Evolutionary conservation across 1,140 invertebrate genomes (phyloP).

Genomic region (Steinernema feltiae): DNA sequence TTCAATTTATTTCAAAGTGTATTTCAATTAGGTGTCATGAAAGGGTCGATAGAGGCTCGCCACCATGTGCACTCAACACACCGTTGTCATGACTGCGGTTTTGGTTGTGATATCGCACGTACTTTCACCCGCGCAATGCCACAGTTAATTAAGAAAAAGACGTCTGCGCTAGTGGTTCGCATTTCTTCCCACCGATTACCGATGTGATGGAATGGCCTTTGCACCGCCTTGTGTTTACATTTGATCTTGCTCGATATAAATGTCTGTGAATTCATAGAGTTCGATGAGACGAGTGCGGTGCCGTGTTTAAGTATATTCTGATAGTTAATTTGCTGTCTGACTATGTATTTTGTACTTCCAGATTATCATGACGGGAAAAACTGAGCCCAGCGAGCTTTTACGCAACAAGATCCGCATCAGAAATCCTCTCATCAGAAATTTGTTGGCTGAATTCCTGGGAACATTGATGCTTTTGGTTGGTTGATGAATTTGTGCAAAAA

Average conservation of each 20-base stretch:
- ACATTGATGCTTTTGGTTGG: conserved; percentile 25
- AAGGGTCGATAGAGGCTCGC: not conserved
- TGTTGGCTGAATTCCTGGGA: conserved; percentile 35
- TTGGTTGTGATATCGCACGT: not conserved
- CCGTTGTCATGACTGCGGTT: not conserved
- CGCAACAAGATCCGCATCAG: conserved; percentile 34
- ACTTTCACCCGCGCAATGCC: not conserved
- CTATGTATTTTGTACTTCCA: no score
- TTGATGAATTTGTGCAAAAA: no score
- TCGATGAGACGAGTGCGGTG: no score
- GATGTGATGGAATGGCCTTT: not conserved
- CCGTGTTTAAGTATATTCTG: no score
- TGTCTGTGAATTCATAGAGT: not conserved
- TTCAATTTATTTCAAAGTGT: no score
- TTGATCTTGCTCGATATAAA: not conserved
- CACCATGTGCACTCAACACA: not conserved
- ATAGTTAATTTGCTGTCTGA: no score
- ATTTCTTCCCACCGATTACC: not conserved
- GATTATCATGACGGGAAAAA: not conserved
- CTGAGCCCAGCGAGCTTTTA: conserved; percentile 24
- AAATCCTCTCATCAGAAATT: conserved; percentile 27
- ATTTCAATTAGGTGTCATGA: not conserved
- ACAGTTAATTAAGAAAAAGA: not conserved
- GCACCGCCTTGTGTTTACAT: not conserved
- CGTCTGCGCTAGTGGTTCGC: not conserved